phyloP scores from a whole-genome alignment of 2,888 invertebrate genomes.

The Anarsia innoxiella region DNA sequence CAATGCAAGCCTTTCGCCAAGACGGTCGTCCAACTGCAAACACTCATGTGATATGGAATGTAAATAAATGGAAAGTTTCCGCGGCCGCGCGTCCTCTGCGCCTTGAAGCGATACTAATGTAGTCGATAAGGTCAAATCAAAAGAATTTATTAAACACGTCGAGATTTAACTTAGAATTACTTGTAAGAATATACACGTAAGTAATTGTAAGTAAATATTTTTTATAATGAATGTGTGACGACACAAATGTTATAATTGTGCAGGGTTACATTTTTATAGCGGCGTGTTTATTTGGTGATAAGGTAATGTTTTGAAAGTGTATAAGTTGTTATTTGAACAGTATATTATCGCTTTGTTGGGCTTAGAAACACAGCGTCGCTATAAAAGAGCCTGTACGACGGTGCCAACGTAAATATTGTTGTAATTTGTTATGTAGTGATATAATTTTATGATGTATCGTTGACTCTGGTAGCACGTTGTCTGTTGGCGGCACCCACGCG shows the following conservation, averaged over 20 bases:
- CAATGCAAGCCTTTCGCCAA: not conserved
- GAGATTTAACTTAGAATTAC: conserved; percentile 67
- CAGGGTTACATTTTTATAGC: conserved; percentile 8
- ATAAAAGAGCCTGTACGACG: conserved; percentile 37
- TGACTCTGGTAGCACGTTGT: conserved; percentile 58
- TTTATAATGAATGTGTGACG: conserved; percentile 63
- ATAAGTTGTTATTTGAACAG: not conserved
- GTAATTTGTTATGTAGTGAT: conserved; percentile 73
- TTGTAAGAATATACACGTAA: conserved; percentile 63
- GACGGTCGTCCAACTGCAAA: not conserved
- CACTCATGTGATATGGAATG: conserved; percentile 12
- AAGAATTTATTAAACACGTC: conserved; percentile 63
- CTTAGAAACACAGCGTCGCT: conserved; percentile 4
- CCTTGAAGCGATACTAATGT: conserved; percentile 52
- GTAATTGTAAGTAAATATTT: conserved; percentile 67
- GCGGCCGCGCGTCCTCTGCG: conserved; percentile 38
- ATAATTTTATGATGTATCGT: conserved; percentile 66
- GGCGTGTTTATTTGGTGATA: not conserved
- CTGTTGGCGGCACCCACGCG: conserved; percentile 33
- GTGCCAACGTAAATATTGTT: conserved; percentile 74
- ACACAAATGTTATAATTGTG: conserved; percentile 68
- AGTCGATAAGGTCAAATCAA: conserved; percentile 48
- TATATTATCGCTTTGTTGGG: not conserved
- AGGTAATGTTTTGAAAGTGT: no score
- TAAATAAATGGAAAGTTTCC: no score